Conservation (phyloP, 1,140 invertebrate species). For the Cecropterus lyciades region DNA sequence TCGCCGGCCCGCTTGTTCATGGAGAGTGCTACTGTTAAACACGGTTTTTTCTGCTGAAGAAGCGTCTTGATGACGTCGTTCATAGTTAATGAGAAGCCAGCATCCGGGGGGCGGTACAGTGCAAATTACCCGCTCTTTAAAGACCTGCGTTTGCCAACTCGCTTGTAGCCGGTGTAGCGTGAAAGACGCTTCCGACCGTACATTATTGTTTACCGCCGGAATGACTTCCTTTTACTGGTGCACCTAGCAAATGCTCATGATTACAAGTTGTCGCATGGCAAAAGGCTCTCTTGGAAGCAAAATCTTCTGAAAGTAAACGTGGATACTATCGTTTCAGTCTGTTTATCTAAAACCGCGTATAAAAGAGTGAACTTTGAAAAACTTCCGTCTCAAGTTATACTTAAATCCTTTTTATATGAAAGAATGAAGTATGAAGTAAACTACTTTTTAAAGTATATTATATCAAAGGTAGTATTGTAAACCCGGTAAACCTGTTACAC, state of each 20-base stretch:
- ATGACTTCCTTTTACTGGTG: constrained; percentile 71
- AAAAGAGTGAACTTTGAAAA: background rate
- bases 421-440: too few relatives aligned
- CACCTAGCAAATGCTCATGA: constrained; percentile 1
- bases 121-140: constrained; percentile 74
- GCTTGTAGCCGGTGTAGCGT: constrained; percentile 57
- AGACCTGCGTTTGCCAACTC: constrained; percentile 66
- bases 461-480: background rate
- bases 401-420: too few relatives aligned
- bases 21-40: constrained; percentile 73
- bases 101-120: constrained; percentile 70
- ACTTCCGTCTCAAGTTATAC: background rate
- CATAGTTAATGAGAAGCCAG: constrained; percentile 81
- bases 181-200: constrained; percentile 71
- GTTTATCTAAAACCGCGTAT: background rate
- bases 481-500: background rate
- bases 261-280: constrained; percentile 42
- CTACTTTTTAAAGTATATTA: too few relatives aligned
- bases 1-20: constrained; percentile 65
- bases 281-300: background rate
- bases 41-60: constrained; percentile 76
- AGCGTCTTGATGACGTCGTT: constrained; percentile 79
- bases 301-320: background rate
- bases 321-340: background rate
- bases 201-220: constrained; percentile 73